Percentiles rank a stretch among this genome's conserved stretches.
phyloP scores from a whole-genome alignment of 35 echinoderm and acorn worm genomes.

The Apostichopus japonicus region DNA sequence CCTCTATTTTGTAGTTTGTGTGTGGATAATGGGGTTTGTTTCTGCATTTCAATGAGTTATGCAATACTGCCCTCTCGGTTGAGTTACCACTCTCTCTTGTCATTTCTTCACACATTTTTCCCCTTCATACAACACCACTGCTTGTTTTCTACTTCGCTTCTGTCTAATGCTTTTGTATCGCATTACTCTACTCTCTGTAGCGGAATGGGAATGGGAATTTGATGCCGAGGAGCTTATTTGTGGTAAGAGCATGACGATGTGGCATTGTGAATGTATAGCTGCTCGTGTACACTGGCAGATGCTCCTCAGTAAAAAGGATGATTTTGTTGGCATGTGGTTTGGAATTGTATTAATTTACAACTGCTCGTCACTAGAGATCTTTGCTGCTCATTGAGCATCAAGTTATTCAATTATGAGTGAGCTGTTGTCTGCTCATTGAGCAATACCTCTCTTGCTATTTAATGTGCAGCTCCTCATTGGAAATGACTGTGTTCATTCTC shows the following conservation, averaged over 20 bases:
- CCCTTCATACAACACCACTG: conserved; percentile 6
- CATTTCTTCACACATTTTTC: not conserved
- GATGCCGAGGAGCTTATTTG: conserved; percentile 85
- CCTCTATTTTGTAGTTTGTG: not conserved
- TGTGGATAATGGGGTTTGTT: not conserved
- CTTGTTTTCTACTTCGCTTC: conserved; percentile 20
- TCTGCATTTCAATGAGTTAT: too few relatives aligned
- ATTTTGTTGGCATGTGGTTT: not conserved
- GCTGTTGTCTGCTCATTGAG: too few relatives aligned
- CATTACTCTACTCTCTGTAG: conserved; percentile 46
- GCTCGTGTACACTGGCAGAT: not conserved
- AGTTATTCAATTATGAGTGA: too few relatives aligned
- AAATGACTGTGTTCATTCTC: not conserved
- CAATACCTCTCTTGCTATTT: too few relatives aligned
- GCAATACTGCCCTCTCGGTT: too few relatives aligned
- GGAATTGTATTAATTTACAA: not conserved
- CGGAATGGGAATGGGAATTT: conserved; percentile 96
- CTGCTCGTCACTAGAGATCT: not conserved
- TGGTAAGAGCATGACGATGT: conserved; percentile 76
- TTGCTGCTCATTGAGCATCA: not conserved
- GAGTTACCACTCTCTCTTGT: not conserved
- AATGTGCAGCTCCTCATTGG: too few relatives aligned
- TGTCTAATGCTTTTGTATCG: conserved; percentile 35
- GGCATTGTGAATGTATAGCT: not conserved
- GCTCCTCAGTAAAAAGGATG: not conserved